Conservation (phyloP, 2,113 vertebrate species). For the Tenebrosternarchus preto region DNA sequence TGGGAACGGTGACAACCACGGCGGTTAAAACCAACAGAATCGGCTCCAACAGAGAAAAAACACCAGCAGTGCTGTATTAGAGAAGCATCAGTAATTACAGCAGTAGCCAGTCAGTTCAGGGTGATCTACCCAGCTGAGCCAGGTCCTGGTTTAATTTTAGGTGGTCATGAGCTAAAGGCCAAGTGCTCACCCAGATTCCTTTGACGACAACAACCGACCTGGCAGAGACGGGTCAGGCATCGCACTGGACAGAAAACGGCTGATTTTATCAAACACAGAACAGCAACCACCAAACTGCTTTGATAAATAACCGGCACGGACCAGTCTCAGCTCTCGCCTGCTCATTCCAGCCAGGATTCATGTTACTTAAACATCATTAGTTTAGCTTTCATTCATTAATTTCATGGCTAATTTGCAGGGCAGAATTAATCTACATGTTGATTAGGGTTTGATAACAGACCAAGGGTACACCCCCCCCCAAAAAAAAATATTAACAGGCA, state of each 20-base stretch:
- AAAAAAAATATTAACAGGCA: constrained; percentile 37
- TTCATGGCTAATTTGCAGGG: constrained; percentile 40
- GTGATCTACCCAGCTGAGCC: no score
- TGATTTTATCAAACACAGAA: neutral
- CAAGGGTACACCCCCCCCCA: constrained; percentile 14
- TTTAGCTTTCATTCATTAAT: constrained; percentile 48
- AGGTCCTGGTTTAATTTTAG: no score
- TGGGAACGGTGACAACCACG: neutral
- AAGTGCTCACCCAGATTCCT: no score
- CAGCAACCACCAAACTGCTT: neutral
- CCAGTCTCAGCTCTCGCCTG: neutral
- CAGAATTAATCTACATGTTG: constrained; percentile 40
- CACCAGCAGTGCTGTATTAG: no score
- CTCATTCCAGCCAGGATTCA: constrained; percentile 12
- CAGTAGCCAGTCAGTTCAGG: neutral
- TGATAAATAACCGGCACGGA: neutral
- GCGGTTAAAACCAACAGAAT: neutral
- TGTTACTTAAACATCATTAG: constrained; percentile 42
- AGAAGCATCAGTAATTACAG: no score
- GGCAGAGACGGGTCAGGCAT: no score
- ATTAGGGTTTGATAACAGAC: constrained; percentile 39
- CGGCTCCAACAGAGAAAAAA: no score
- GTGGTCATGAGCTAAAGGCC: no score
- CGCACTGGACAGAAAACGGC: neutral
- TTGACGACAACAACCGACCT: no score